phyloP scores from a whole-genome alignment of 2,797 vertebrate species.

The Epinephelus awoara region DNA sequence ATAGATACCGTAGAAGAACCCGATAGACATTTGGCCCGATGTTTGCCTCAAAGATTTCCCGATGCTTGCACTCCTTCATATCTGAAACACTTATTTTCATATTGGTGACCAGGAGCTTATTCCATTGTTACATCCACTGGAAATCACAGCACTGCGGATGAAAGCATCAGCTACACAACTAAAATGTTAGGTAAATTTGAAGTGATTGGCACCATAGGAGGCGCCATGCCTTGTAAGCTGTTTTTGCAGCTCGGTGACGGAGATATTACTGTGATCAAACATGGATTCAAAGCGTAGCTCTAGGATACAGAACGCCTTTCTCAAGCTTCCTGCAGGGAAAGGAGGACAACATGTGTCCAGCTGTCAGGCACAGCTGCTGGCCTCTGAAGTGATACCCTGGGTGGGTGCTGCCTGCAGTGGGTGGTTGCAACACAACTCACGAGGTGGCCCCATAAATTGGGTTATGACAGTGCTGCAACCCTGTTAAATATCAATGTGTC shows the following conservation, averaged over 20 bases:
- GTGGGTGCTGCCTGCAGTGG: constrained; percentile 61
- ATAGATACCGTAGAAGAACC: constrained; percentile 25
- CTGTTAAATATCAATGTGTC: constrained; percentile 57
- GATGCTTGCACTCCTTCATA: constrained; percentile 12
- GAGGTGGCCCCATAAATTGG: constrained; percentile 69
- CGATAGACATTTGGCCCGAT: constrained; percentile 16
- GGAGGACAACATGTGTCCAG: constrained; percentile 76
- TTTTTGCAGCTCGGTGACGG: constrained; percentile 35
- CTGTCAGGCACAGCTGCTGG: constrained; percentile 77
- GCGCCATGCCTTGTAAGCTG: constrained; percentile 29
- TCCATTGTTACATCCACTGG: constrained; percentile 33
- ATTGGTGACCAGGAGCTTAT: constrained; percentile 20
- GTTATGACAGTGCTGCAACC: constrained; percentile 45
- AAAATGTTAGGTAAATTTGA: constrained; percentile 44
- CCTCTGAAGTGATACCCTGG: constrained; percentile 70
- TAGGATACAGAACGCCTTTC: constrained; percentile 52
- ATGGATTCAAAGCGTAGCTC: constrained; percentile 75
- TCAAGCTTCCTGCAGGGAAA: constrained; percentile 55
- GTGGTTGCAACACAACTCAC: constrained; percentile 51
- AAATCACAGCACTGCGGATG: constrained; percentile 18
- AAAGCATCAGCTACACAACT: constrained; percentile 35
- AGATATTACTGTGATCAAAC: constrained; percentile 70
- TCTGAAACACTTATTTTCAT: constrained; percentile 36
- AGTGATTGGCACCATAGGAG: constrained; percentile 59
- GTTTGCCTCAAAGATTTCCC: constrained; percentile 22